Base-by-base conservation (phyloP, 2,888 invertebrate genomes). In the Eristalis tenax region DNA sequence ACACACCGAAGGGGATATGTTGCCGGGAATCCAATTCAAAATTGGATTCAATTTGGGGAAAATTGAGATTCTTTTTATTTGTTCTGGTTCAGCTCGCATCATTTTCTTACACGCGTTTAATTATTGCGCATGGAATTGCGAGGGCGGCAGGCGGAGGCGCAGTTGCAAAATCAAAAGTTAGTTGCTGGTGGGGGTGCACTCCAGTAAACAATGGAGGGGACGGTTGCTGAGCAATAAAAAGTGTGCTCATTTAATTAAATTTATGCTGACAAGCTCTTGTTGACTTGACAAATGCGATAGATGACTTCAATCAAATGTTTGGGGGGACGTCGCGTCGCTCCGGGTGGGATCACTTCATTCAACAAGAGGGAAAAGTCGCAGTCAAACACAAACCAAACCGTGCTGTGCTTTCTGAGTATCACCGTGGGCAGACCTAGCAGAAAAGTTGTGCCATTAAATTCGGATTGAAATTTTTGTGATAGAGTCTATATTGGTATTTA, bases 11-110 rank as follows among this genome's bases (percentile, higher is more conserved):
- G 43, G 68, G 65, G 68, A 82, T 63, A 68, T 64, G 70, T 70
- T 40, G 63, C n/a, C 10, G 63, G 57, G 61, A 75, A 66, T 56
- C 40, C 74, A 70, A 85, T 70, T 68, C 69, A 73, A 77, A 85
- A 82, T 85, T 85, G 81, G 63, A 85, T 81, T 85, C 28, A 71
- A 79, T 78, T 83, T 61, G 11, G 8, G 38, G 68, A 43, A 43
- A 76, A 63, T 68, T 73, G 57, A 50, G 40, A 73, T 43, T 68
- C n/a, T 68, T 61, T 78, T 43, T 75, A 57, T 56, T 63, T 50
- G 23, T 50, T 26, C 3, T 26, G 26, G 26, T 26, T 26, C 26
- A 26, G 40, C 15, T 18, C 1, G 15, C 10, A 68, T 35, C 56
- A 11, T 40, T 28, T 57, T 43, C 40, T n/a, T 59, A 59, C 65